Evolutionary conservation across 53 echinoderm and acorn worm genomes (phyloP).

Genomic region (Luidia sarsii): DNA sequence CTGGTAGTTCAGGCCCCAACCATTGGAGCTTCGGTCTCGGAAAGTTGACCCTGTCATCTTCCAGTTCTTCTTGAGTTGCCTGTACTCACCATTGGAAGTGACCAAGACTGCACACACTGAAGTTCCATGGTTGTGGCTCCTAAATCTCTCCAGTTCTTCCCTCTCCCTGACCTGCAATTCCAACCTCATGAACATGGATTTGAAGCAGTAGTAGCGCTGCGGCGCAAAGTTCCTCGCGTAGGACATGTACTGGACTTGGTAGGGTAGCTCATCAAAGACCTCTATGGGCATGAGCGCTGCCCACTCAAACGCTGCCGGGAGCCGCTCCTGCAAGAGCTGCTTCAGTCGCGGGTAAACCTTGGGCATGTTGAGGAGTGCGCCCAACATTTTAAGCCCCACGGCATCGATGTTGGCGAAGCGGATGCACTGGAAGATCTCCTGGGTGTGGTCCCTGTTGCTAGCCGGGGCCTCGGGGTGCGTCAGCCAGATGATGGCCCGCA

Average conservation of each 20-base stretch:
- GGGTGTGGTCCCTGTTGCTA: not conserved
- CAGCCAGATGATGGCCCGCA: not conserved
- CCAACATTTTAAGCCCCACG: not conserved
- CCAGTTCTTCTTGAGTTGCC: too few relatives aligned
- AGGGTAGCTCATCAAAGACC: not conserved
- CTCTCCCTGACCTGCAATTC: too few relatives aligned
- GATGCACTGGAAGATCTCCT: conserved; percentile 5
- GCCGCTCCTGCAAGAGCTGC: not conserved
- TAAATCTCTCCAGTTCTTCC: too few relatives aligned
- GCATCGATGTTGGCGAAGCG: not conserved
- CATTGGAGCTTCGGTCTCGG: not conserved
- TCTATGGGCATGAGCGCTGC: not conserved
- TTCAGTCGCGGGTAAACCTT: not conserved
- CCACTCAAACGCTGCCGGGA: conserved; percentile 11
- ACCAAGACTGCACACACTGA: too few relatives aligned
- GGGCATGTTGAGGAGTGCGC: not conserved
- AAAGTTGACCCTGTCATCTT: not conserved
- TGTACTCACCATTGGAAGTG: too few relatives aligned
- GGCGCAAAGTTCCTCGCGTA: not conserved
- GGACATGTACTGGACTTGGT: not conserved
- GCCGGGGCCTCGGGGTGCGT: not conserved
- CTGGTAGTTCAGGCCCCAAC: not conserved
- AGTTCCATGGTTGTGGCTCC: too few relatives aligned
- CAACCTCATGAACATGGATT: too few relatives aligned
- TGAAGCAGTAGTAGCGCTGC: not conserved